These are phyloP conservation scores for Lordiphosa stackelbergi DNA, from an alignment of 1,140 invertebrate species.

Conservation along the genomic window DNA sequence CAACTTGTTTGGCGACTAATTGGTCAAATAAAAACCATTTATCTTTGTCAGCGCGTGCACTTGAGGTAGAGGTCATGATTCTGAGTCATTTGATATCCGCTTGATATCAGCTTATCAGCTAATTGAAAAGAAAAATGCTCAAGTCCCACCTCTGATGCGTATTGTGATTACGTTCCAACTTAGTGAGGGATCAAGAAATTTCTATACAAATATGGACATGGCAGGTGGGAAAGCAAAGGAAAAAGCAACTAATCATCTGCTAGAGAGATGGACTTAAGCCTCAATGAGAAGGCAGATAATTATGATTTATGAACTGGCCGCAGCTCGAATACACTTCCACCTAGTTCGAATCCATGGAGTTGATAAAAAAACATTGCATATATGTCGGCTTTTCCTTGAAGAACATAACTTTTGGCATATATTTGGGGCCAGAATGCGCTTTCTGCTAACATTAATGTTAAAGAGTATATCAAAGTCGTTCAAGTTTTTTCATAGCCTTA, in stretches of 20 bases:
- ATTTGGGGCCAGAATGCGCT: no score
- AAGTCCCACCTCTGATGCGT: conserved; percentile 15
- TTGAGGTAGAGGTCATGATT: conserved; percentile 12
- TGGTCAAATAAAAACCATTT: conserved; percentile 44
- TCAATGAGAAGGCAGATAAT: conserved; percentile 6
- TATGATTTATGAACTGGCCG: not conserved
- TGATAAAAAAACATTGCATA: no score
- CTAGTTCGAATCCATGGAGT: no score
- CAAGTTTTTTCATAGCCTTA: no score
- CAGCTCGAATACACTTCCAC: not conserved
- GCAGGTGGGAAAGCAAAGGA: not conserved
- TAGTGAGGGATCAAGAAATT: conserved; percentile 6
- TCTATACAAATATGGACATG: conserved; percentile 31
- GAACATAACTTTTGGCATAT: no score
- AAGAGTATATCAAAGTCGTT: no score
- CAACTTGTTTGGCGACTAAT: conserved; percentile 39
- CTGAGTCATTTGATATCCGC: conserved; percentile 18
- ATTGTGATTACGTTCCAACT: conserved; percentile 16
- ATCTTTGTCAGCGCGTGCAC: conserved; percentile 50
- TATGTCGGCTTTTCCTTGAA: no score
- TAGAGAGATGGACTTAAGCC: not conserved
- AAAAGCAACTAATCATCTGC: conserved; percentile 10
- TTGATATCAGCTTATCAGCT: conserved; percentile 27
- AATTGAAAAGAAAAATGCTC: conserved; percentile 24
- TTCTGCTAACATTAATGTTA: no score